Evolutionary conservation across 1,140 invertebrate genomes (phyloP).

Genomic region (Zaprionus ornatus): DNA sequence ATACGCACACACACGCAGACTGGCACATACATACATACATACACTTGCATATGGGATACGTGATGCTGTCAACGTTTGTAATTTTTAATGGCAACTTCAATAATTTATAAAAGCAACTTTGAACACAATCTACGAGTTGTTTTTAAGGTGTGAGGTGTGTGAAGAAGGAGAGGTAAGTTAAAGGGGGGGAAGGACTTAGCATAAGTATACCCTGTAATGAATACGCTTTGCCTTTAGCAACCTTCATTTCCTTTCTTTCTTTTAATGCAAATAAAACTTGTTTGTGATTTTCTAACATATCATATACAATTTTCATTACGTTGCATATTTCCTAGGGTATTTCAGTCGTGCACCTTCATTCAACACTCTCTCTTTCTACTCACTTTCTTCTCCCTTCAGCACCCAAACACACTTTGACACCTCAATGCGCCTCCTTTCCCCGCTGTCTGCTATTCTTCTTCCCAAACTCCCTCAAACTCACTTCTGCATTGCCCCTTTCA

Average conservation of each 20-base stretch:
- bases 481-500: not conserved
- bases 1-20: constrained; percentile 24
- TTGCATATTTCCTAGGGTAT: too few relatives aligned
- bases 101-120: constrained; percentile 65
- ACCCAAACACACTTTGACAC: not conserved
- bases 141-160: not conserved
- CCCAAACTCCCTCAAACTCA: too few relatives aligned
- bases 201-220: not conserved
- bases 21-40: constrained; percentile 10
- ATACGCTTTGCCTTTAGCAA: too few relatives aligned
- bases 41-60: constrained; percentile 32
- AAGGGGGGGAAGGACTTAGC: not conserved
- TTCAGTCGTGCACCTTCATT: too few relatives aligned
- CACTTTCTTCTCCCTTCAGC: too few relatives aligned
- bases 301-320: too few relatives aligned
- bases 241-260: too few relatives aligned
- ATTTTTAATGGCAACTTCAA: constrained; percentile 74
- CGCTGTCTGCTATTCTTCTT: too few relatives aligned
- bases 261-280: too few relatives aligned
- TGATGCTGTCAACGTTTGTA: constrained; percentile 69
- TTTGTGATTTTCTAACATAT: too few relatives aligned
- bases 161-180: not conserved
- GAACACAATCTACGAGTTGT: constrained; percentile 16
- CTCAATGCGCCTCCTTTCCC: not conserved
- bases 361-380: too few relatives aligned